Evolutionary conservation across 2,797 vertebrate species (phyloP), one percentile per base, ranked within the genome.

Genomic region (Parauchenoglanis ngamensis): DNA sequence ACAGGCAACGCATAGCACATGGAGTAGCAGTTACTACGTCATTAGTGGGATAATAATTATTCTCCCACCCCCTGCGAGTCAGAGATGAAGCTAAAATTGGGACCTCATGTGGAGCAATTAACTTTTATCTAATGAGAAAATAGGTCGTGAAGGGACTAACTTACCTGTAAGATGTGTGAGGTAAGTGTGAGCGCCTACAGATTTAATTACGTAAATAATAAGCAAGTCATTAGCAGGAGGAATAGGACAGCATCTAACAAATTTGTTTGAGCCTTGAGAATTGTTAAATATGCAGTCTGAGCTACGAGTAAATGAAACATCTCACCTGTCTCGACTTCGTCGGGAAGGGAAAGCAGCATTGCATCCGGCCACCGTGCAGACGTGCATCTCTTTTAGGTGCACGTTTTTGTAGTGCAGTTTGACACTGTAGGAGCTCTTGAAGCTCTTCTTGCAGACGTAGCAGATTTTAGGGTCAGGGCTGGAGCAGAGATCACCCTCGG

Each of bases 321-420:
- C 98, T 98, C 94, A 99, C 98, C 98, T 99, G 97, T 99, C 98
- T 97, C 98, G 96, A 96, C 98, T 99, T 93, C 98, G 96, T 92
- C 98, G 96, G 87, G 98, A 99, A 85, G 98, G 98, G 93, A 99
- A 99, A 82, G 98, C 98, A 91, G 98, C 98, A 0, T 99, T 99
- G 95, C 98, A 99, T 92, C 98, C 98, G 85, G 98, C 96, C 93
- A 99, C 98, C 7, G 98, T 99, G 94, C 98, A 99, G 94, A 99
- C 97, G 31, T 99, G 98, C 98, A 99, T 99, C 96, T 99, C 98
- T 96, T 99, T 99, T 92, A 99, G 97, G 95, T 99, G 98, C 94
- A 99, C 98, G 0, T 99, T 99, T 94, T 98, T 98, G 96, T 99
- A 99, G 95, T 99, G 98, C 91, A 99, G 98, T 94, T 99, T 99